These are phyloP conservation scores for Rhagoletis zephyria DNA, from an alignment of 1,140 invertebrate species.

Conservation along the genomic window DNA sequence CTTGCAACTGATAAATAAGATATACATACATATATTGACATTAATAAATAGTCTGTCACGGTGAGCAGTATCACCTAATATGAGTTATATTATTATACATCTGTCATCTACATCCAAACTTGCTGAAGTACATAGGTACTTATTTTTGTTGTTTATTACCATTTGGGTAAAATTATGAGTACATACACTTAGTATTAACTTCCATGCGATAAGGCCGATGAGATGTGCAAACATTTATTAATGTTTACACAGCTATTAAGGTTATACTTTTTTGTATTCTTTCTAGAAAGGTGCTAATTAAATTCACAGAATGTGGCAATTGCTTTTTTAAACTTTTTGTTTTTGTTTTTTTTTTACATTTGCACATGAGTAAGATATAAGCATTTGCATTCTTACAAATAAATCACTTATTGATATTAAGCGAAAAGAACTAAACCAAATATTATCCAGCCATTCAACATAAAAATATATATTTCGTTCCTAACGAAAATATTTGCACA, in stretches of 20 bases:
- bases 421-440: too few species aligned
- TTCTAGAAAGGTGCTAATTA: slow-evolving; percentile 4
- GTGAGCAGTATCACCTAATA: background rate
- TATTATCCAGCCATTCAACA: too few species aligned
- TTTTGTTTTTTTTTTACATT: slow-evolving; percentile 74
- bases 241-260: background rate
- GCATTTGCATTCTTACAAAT: too few species aligned
- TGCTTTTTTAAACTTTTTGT: background rate
- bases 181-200: background rate
- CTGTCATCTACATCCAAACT: background rate
- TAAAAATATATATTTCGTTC: too few species aligned
- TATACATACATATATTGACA: background rate
- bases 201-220: background rate
- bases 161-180: slow-evolving; percentile 4
- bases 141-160: background rate
- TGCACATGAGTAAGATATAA: too few species aligned
- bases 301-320: background rate
- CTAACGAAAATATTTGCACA: too few species aligned
- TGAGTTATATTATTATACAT: background rate
- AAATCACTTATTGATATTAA: too few species aligned
- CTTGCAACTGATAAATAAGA: background rate
- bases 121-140: background rate
- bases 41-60: background rate
- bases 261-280: background rate
- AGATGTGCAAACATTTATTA: background rate